Evolutionary conservation across 2,797 vertebrate species (phyloP).

Genomic region (Pelobates cultripes): DNA sequence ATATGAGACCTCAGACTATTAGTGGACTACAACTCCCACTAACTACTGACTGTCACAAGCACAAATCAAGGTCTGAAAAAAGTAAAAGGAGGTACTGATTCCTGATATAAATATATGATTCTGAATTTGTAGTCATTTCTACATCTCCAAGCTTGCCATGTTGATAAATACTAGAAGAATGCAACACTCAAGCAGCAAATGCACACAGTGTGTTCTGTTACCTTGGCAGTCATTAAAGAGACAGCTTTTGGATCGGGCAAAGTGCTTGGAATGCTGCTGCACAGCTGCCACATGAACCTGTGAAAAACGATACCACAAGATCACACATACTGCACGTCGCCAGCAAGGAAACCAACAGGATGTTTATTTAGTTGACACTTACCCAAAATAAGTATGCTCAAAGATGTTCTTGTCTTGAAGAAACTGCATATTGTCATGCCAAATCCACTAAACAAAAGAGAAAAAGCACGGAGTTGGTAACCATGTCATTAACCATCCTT

Average conservation of each 20-base stretch:
- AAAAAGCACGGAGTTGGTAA: neutral
- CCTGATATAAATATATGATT: too few relatives aligned
- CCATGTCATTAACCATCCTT: too few relatives aligned
- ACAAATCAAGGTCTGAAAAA: too few relatives aligned
- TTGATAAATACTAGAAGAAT: too few relatives aligned
- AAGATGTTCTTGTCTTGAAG: conserved; percentile 99
- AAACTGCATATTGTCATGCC: conserved; percentile 99
- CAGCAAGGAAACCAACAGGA: neutral
- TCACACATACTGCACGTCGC: neutral
- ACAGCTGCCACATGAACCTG: conserved; percentile 99
- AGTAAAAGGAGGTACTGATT: too few relatives aligned
- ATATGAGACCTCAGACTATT: too few relatives aligned
- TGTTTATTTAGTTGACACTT: conserved; percentile 60
- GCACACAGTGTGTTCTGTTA: conserved; percentile 60
- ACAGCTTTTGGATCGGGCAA: conserved; percentile 96
- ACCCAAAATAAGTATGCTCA: conserved; percentile 99
- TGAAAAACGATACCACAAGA: conserved; percentile 30
- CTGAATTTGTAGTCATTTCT: too few relatives aligned
- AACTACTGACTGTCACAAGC: too few relatives aligned
- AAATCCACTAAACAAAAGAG: conserved; percentile 88
- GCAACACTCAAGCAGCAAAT: too few relatives aligned
- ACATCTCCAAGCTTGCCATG: too few relatives aligned
- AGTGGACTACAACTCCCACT: too few relatives aligned
- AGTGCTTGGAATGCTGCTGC: conserved; percentile 96
- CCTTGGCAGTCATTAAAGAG: conserved; percentile 98